Evolutionary conservation across 2,797 vertebrate species (phyloP).

Genomic region (Chromis chromis): DNA sequence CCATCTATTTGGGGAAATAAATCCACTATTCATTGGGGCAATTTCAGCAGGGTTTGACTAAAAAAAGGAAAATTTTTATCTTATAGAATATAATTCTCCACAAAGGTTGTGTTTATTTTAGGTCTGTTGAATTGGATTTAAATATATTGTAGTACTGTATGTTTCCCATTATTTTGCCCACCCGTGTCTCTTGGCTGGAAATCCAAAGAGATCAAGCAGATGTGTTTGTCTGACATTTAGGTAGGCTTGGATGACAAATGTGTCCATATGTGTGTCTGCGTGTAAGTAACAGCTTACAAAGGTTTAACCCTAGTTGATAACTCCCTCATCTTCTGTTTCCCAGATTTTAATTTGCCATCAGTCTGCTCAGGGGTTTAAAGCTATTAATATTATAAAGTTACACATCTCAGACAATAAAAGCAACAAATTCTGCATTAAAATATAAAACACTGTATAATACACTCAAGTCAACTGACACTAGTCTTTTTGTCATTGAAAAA

Average conservation of each 20-base stretch:
- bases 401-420: neutral
- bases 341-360: slow-evolving; percentile 21
- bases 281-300: slow-evolving; percentile 33
- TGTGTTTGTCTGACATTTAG: slow-evolving; percentile 44
- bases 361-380: slow-evolving; percentile 11
- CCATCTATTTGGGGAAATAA: slow-evolving; percentile 66
- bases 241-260: slow-evolving; percentile 38
- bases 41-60: slow-evolving; percentile 42
- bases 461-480: neutral
- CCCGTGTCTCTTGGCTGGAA: slow-evolving; percentile 34
- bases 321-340: slow-evolving; percentile 28
- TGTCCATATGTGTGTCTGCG: slow-evolving; percentile 27
- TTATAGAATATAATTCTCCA: slow-evolving; percentile 4
- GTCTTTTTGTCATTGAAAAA: neutral
- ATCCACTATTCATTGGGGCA: slow-evolving; percentile 59
- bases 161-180: slow-evolving; percentile 1
- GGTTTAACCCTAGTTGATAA: slow-evolving; percentile 13
- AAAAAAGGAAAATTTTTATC: slow-evolving; percentile 19
- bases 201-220: slow-evolving; percentile 39
- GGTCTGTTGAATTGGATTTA: slow-evolving; percentile 7
- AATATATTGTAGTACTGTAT: neutral
- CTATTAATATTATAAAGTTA: neutral
- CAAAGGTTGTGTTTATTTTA: slow-evolving; percentile 28
- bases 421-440: neutral
- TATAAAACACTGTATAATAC: neutral